Evolutionary conservation across 2,113 vertebrate species (phyloP).

Genomic region (Gobio gobio): DNA sequence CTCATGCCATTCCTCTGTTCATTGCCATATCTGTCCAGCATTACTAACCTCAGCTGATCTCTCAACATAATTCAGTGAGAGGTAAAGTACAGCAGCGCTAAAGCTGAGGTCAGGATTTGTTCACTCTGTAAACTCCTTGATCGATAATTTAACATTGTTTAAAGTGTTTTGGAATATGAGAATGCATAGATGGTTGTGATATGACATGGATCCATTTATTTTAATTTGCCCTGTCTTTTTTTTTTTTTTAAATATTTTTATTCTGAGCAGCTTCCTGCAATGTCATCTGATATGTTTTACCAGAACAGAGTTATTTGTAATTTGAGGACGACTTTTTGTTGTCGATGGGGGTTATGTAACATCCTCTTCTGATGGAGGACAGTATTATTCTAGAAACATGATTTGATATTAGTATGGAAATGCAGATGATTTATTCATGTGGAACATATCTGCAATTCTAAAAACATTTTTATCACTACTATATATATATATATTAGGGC

Average conservation of each 20-base stretch:
- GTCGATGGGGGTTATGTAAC: neutral
- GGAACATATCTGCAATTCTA: neutral
- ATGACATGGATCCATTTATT: constrained; percentile 5
- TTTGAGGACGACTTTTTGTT: constrained; percentile 2
- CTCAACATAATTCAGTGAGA: neutral
- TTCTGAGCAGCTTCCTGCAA: neutral
- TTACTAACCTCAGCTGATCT: constrained; percentile 10
- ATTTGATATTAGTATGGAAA: neutral
- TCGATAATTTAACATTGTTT: neutral
- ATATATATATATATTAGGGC: no score
- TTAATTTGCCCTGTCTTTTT: neutral
- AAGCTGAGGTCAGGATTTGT: constrained; percentile 9
- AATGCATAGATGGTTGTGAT: neutral
- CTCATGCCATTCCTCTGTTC: constrained; percentile 13
- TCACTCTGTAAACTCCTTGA: neutral
- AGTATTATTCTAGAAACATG: neutral
- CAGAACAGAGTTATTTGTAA: constrained; percentile 19
- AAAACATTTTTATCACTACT: neutral
- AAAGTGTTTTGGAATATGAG: constrained; percentile 16
- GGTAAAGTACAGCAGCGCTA: neutral
- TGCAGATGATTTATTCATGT: neutral
- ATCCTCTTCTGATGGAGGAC: neutral
- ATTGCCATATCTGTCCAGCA: neutral
- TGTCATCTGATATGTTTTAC: neutral
- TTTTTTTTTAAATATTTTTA: neutral